phyloP scores from a whole-genome alignment of 35 echinoderm and acorn worm species.

The Stichopus chloronotus region DNA sequence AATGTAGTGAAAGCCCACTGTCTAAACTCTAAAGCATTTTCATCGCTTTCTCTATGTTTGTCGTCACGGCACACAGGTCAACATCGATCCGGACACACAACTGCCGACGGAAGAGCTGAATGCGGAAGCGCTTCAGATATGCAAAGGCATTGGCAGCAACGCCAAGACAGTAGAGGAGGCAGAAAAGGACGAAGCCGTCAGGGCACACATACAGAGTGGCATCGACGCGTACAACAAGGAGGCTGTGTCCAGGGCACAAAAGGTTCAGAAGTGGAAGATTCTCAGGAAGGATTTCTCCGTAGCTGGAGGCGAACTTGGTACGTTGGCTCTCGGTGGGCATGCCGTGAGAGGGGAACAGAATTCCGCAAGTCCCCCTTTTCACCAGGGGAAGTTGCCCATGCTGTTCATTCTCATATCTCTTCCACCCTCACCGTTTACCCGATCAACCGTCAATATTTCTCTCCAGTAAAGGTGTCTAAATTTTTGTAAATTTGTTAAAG shows the following conservation, averaged over 20 bases:
- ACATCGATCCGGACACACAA: constrained; percentile 63
- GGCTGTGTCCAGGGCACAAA: constrained; percentile 85
- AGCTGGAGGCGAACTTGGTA: constrained; percentile 93
- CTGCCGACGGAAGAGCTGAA: constrained; percentile 69
- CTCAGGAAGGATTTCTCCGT: constrained; percentile 87
- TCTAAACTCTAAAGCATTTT: neutral
- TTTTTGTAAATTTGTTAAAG: too few species aligned
- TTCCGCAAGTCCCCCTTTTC: too few species aligned
- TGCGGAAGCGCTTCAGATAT: constrained; percentile 73
- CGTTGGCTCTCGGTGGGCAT: neutral
- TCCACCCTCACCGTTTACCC: too few species aligned
- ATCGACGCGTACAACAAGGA: constrained; percentile 81
- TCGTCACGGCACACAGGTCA: constrained; percentile 44
- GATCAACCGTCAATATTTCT: too few species aligned
- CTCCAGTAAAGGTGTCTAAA: too few species aligned
- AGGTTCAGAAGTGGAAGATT: constrained; percentile 82
- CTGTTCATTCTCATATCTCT: too few species aligned
- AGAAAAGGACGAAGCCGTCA: constrained; percentile 62
- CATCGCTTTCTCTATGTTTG: neutral
- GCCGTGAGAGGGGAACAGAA: too few species aligned
- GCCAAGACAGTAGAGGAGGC: constrained; percentile 83
- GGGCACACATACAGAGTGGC: constrained; percentile 65
- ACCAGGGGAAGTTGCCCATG: too few species aligned
- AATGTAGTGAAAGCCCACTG: too few species aligned
- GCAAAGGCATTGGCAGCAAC: constrained; percentile 62